phyloP scores from a whole-genome alignment of 2,797 vertebrate species.

The Lindbergichthys nudifrons region DNA sequence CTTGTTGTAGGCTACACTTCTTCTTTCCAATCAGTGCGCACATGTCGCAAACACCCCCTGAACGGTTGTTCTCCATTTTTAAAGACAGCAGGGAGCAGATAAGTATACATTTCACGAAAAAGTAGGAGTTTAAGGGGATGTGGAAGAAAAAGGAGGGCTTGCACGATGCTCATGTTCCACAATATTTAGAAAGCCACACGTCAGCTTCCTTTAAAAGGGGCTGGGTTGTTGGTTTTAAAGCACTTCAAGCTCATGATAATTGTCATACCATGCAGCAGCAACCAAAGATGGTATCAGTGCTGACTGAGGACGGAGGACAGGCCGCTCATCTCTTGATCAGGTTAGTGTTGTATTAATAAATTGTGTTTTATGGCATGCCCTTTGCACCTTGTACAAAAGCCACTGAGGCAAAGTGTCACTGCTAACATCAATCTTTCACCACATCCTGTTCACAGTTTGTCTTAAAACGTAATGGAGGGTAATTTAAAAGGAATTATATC shows the following conservation, averaged over 20 bases:
- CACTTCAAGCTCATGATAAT: neutral
- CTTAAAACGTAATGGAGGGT: neutral
- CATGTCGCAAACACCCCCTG: neutral
- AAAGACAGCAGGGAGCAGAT: neutral
- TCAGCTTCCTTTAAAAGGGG: slow-evolving; percentile 18
- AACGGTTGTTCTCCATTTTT: neutral
- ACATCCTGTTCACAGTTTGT: slow-evolving; percentile 53
- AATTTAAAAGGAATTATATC: neutral
- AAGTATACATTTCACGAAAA: neutral
- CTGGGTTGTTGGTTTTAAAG: neutral
- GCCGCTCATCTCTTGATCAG: slow-evolving; percentile 10
- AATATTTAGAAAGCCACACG: slow-evolving; percentile 7
- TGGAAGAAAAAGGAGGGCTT: neutral
- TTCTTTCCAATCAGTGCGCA: slow-evolving; percentile 23
- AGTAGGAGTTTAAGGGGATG: neutral
- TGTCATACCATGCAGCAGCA: neutral
- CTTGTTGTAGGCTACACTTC: slow-evolving; percentile 35
- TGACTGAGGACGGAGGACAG: neutral
- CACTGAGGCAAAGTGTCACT: neutral
- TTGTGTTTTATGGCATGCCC: neutral
- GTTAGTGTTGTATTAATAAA: slow-evolving; percentile 32
- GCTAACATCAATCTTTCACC: slow-evolving; percentile 37
- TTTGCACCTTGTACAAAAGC: neutral
- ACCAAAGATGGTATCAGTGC: neutral
- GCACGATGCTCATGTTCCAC: neutral